Evolutionary conservation across 2,113 vertebrate genomes (phyloP), one percentile per base, ranked within the genome.

Genomic region (Spea bombifrons): DNA sequence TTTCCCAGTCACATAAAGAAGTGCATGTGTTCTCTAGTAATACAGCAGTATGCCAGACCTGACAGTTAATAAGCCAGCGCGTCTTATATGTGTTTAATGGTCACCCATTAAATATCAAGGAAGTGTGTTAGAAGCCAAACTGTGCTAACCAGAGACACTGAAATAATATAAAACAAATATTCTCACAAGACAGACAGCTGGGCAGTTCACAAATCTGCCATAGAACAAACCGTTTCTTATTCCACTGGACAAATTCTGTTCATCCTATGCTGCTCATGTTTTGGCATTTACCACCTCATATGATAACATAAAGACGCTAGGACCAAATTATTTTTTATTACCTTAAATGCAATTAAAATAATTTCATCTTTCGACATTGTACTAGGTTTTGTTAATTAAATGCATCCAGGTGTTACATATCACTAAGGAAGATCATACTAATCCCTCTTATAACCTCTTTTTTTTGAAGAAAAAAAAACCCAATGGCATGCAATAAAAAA

Each of bases 61-160:
- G 76, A 78, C 76, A 78, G 76, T 65, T 78, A 71, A 78, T 78
- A 78, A 78, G 68, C 68, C 76, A 78, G 76, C 17, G 66, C 17
- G 76, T 78, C 69, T 78, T 57, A 78, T 78, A 78, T 55, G 76
- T 78, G 69, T 78, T 78, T 78, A 78, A 78, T 72, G 69, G 76
- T 71, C 47, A 72, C 61, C 76, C 69, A 72, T 78, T 78, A 78
- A 78, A 78, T 71, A 78, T 71, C 76, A 78, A 78, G 69, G 59
- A 46, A 71, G 72, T 66, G 57, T 78, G 44, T 59, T 65, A 66
- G 43, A 71, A 78, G 76, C 76, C 76, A 78, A 72, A 71, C n/a
- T 65, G 49, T 43, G 46, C 57, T 78, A 43, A 78, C 57, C 67
- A 78, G 55, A 71, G 55, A 44, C 55, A 63, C 44, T 53, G 59